These are phyloP conservation scores for Papilio glaucus DNA, from an alignment of 1,140 invertebrate species.

Conservation along the genomic window DNA sequence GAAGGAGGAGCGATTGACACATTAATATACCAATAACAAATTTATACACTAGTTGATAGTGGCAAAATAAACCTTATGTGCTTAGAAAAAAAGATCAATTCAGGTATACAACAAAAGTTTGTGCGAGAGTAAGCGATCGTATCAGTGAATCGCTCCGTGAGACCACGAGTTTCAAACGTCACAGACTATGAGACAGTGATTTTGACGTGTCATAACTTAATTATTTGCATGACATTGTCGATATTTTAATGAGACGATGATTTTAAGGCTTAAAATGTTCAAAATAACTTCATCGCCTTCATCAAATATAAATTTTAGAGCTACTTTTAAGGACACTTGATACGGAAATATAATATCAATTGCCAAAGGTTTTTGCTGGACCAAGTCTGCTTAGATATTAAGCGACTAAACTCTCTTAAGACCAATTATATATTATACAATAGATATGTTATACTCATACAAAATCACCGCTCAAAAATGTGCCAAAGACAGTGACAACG, in stretches of 20 bases:
- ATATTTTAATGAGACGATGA: conserved; percentile 39
- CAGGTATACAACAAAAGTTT: conserved; percentile 42
- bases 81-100: conserved; percentile 26
- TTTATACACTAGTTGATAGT: conserved; percentile 1
- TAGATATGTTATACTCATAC: too few species aligned
- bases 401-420: too few species aligned
- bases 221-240: conserved; percentile 75
- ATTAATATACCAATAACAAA: conserved; percentile 62
- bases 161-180: conserved; percentile 53
- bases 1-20: conserved; percentile 75
- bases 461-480: too few species aligned
- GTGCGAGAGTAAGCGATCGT: conserved; percentile 57
- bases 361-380: too few species aligned
- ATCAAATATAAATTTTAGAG: too few species aligned
- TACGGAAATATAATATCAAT: too few species aligned
- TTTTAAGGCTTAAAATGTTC: not conserved
- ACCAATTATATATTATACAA: too few species aligned
- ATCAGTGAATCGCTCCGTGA: conserved; percentile 60
- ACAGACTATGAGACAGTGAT: conserved; percentile 71
- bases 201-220: conserved; percentile 71
- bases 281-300: not conserved
- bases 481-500: too few species aligned
- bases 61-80: conserved; percentile 37
- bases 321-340: not conserved
- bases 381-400: too few species aligned